Conservation (phyloP, 2,797 vertebrate species). For the Poeciliopsis infans region DNA sequence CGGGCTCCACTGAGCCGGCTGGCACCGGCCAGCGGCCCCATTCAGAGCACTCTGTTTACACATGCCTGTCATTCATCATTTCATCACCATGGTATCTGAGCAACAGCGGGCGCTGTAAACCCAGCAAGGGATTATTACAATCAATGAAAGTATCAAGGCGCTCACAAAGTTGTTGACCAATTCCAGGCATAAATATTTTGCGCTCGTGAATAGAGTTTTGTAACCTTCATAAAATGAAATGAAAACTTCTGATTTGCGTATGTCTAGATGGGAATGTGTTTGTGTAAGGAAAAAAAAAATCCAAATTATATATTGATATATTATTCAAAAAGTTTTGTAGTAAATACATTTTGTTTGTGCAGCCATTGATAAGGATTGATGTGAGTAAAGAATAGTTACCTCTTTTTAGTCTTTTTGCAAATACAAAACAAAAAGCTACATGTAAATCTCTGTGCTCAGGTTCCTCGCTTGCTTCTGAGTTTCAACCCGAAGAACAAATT, state of each 20-base stretch:
- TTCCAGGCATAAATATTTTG: not conserved
- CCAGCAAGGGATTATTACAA: constrained; percentile 53
- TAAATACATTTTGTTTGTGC: not conserved
- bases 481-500: no score
- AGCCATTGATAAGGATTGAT: not conserved
- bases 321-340: not conserved
- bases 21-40: constrained; percentile 66
- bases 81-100: constrained; percentile 75
- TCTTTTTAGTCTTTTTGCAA: not conserved
- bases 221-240: not conserved
- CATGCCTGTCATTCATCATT: constrained; percentile 74
- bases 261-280: not conserved
- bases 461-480: no score
- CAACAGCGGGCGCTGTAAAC: constrained; percentile 44
- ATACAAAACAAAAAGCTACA: not conserved
- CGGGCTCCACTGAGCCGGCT: constrained; percentile 73
- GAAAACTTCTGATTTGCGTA: not conserved
- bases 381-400: not conserved
- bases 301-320: not conserved
- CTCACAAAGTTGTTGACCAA: not conserved
- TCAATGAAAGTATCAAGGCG: constrained; percentile 37
- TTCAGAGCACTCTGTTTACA: constrained; percentile 74
- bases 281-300: not conserved
- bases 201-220: not conserved
- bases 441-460: no score